phyloP scores from a whole-genome alignment of 1,140 invertebrate genomes.

The Heterodera schachtii region DNA sequence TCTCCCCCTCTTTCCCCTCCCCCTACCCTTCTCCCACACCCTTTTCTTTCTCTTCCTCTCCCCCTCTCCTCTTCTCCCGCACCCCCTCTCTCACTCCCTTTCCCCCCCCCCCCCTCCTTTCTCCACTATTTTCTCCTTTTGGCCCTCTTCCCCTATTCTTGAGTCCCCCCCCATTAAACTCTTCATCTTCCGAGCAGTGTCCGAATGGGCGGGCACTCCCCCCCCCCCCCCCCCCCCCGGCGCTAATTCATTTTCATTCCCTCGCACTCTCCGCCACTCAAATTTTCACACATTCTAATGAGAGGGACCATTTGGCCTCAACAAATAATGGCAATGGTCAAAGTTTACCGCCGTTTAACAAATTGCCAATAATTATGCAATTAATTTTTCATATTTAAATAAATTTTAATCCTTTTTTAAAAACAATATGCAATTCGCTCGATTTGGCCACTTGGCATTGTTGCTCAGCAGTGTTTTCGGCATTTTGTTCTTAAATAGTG shows the following conservation, averaged over 20 bases:
- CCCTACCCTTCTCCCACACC: too few relatives aligned
- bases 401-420: not conserved
- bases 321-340: not conserved
- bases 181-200: not conserved
- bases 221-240: not conserved
- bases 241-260: not conserved
- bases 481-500: not conserved
- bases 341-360: not conserved
- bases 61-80: too few relatives aligned
- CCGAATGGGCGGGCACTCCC: too few relatives aligned
- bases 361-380: too few relatives aligned
- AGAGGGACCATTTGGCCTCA: not conserved
- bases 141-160: too few relatives aligned
- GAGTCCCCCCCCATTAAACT: not conserved
- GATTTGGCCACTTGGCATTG: not conserved
- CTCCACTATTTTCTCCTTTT: not conserved
- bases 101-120: too few relatives aligned
- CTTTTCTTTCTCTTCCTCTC: too few relatives aligned
- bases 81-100: too few relatives aligned
- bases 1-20: too few relatives aligned
- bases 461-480: not conserved
- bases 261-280: not conserved
- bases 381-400: too few relatives aligned
- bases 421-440: not conserved
- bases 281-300: constrained; percentile 8